Evolutionary conservation across 92 coral and sea anemone genomes (phyloP).

Genomic region (Palythoa heliodiscus): DNA sequence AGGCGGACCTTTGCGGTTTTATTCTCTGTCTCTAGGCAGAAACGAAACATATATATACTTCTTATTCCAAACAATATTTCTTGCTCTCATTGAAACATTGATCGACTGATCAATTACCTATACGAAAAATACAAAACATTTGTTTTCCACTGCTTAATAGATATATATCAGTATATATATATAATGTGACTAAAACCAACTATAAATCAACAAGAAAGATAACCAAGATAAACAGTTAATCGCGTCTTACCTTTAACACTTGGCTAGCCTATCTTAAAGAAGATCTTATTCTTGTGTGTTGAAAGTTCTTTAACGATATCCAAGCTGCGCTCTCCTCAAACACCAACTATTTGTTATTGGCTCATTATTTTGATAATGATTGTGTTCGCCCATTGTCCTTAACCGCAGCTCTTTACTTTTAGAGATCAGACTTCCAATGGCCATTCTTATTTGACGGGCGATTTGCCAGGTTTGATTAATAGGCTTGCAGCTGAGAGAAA

Average conservation of each 20-base stretch:
- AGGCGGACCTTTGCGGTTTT: too few relatives aligned
- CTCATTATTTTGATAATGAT: slow-evolving; percentile 35
- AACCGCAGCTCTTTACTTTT: slow-evolving; percentile 10
- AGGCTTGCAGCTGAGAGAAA: neutral
- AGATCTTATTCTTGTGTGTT: slow-evolving; percentile 1
- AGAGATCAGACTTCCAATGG: slow-evolving; percentile 23
- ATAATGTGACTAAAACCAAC: neutral
- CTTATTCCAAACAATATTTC: neutral
- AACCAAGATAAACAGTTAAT: neutral
- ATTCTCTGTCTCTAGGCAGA: too few relatives aligned
- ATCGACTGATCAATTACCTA: neutral
- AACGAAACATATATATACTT: too few relatives aligned
- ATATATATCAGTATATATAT: too few relatives aligned
- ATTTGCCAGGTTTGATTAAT: slow-evolving; percentile 36
- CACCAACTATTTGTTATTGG: slow-evolving; percentile 31
- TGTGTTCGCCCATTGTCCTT: neutral
- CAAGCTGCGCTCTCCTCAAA: neutral
- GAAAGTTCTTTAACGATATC: slow-evolving; percentile 19
- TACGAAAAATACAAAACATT: neutral
- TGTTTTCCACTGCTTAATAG: neutral
- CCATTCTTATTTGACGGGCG: slow-evolving; percentile 22
- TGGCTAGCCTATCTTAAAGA: slow-evolving; percentile 18
- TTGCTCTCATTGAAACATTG: neutral
- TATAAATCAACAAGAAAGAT: neutral
- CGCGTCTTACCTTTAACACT: slow-evolving; percentile 26